Conservation (phyloP, 1,140 invertebrate species). For the Platyura marginata region DNA sequence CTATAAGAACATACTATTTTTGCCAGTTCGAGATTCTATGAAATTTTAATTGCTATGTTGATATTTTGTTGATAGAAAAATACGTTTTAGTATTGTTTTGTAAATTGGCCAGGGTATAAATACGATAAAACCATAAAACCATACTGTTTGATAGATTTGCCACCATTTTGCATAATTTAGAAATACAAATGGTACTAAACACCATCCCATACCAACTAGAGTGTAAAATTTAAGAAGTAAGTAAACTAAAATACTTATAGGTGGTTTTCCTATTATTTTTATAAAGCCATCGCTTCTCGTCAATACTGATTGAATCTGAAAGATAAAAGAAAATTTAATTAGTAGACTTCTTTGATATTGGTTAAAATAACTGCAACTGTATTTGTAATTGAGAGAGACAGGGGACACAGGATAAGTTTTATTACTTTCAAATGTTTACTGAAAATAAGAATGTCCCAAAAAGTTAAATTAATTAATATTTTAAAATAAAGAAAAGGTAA, state of each 20-base stretch:
- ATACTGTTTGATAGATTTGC: conserved; percentile 34
- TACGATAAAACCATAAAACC: conserved; percentile 41
- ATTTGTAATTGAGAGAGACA: neutral
- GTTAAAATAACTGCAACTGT: neutral
- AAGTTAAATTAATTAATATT: neutral
- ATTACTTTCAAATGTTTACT: neutral
- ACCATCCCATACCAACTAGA: conserved; percentile 69
- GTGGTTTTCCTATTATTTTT: conserved; percentile 28
- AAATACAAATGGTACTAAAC: conserved; percentile 59
- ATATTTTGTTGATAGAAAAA: too few relatives aligned
- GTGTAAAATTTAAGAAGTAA: conserved; percentile 55
- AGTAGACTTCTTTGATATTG: neutral
- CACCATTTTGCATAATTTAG: conserved; percentile 47
- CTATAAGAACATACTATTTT: too few relatives aligned
- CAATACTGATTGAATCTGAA: conserved; percentile 31
- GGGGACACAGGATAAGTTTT: neutral
- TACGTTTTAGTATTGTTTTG: too few relatives aligned
- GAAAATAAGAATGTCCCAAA: neutral
- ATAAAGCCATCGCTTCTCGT: conserved; percentile 4
- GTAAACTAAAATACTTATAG: conserved; percentile 27
- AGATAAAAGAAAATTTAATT: conserved; percentile 6
- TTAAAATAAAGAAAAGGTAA: neutral
- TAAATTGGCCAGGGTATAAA: conserved; percentile 32
- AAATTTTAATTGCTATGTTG: too few relatives aligned
- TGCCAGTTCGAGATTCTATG: too few relatives aligned